Percentiles rank a stretch among this genome's conserved stretches.
Evolutionary conservation across 2,888 invertebrate genomes (phyloP).

Genomic region (Oxycera nigricornis): DNA sequence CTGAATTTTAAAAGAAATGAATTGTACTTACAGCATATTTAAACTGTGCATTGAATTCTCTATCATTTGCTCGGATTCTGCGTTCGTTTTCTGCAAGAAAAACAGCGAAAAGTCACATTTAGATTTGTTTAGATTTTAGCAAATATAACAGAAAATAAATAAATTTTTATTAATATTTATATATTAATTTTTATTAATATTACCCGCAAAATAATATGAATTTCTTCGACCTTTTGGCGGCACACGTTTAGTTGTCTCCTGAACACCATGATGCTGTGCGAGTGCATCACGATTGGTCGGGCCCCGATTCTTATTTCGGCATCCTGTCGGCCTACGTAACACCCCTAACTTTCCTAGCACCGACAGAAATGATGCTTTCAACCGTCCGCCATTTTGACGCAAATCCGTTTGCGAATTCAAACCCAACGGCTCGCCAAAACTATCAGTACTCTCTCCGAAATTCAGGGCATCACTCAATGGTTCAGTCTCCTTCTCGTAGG

Average conservation of each 20-base stretch:
- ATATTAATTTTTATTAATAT: slow-evolving; percentile 23
- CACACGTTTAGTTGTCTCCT: neutral
- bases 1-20: neutral
- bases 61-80: slow-evolving; percentile 95
- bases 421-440: slow-evolving; percentile 36
- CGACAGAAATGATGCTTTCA: slow-evolving; percentile 52
- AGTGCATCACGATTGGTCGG: slow-evolving; percentile 45
- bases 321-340: slow-evolving; percentile 50
- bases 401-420: slow-evolving; percentile 23
- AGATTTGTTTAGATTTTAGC: neutral
- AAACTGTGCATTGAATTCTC: slow-evolving; percentile 94
- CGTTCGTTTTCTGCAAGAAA: slow-evolving; percentile 97
- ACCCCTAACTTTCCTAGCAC: slow-evolving; percentile 54
- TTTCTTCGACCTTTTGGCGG: slow-evolving; percentile 52
- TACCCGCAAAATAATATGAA: slow-evolving; percentile 61
- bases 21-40: slow-evolving; percentile 92
- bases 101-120: slow-evolving; percentile 52
- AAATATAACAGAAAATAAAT: neutral
- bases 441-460: slow-evolving; percentile 44
- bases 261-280: neutral
- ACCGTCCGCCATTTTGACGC: slow-evolving; percentile 47
- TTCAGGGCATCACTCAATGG: slow-evolving; percentile 40
- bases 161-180: too few relatives aligned
- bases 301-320: slow-evolving; percentile 48
- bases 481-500: slow-evolving; percentile 37